phyloP scores from a whole-genome alignment of 2,888 invertebrate species.

The Hypercompe scribonia region DNA sequence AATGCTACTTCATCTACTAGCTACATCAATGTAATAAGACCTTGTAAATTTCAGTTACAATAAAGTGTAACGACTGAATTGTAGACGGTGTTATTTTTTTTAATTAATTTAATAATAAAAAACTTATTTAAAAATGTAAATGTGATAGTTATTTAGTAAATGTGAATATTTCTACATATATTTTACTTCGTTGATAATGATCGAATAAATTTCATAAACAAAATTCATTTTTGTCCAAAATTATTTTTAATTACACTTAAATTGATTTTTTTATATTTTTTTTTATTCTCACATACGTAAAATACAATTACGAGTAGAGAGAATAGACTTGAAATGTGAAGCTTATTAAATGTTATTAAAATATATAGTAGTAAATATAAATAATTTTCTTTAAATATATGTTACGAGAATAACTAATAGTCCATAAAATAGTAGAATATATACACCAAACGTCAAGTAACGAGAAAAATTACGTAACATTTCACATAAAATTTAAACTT shows the following conservation, averaged over 20 bases:
- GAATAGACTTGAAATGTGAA: not conserved
- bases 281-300: not conserved
- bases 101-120: not conserved
- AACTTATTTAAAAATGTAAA: not conserved
- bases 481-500: no score
- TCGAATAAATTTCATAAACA: not conserved
- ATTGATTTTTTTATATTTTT: not conserved
- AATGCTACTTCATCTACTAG: slow-evolving; percentile 26
- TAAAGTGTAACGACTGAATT: slow-evolving; percentile 11
- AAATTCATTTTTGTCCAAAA: not conserved
- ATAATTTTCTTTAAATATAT: no score
- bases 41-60: slow-evolving; percentile 18
- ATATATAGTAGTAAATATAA: no score
- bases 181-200: not conserved
- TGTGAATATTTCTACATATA: not conserved
- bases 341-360: no score
- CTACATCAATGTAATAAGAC: slow-evolving; percentile 15
- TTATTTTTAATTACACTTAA: not conserved
- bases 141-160: not conserved
- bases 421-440: no score
- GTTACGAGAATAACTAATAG: no score
- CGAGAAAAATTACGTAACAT: no score
- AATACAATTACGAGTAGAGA: not conserved
- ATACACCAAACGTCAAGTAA: no score
- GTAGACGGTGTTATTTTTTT: not conserved